phyloP scores from a whole-genome alignment of 2,113 vertebrate species.

The Brevimyrus niger region DNA sequence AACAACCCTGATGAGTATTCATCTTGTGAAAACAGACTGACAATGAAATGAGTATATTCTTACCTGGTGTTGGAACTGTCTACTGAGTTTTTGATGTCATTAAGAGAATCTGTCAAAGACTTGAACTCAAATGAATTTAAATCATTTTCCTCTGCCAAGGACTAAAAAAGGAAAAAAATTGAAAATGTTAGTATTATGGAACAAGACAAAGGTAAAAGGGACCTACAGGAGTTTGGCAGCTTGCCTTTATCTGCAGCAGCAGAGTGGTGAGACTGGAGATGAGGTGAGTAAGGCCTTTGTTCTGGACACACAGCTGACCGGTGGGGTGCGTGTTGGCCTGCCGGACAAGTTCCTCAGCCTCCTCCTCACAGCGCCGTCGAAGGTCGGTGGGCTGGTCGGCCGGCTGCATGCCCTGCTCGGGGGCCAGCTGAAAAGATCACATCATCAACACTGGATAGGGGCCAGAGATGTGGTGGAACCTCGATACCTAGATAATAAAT shows the following conservation, averaged over 20 bases:
- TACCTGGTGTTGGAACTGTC: constrained; percentile 95
- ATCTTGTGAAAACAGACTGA: neutral
- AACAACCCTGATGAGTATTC: neutral
- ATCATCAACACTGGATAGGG: neutral
- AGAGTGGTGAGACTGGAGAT: constrained; percentile 88
- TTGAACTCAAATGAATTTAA: constrained; percentile 99
- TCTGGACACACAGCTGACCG: constrained; percentile 75
- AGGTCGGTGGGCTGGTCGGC: constrained; percentile 85
- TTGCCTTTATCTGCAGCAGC: constrained; percentile 93
- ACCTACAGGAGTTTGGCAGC: neutral
- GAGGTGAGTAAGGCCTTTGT: constrained; percentile 76
- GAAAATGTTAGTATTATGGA: neutral
- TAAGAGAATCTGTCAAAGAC: constrained; percentile 92
- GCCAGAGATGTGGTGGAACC: neutral
- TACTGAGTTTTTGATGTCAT: constrained; percentile 95
- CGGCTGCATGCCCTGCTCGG: constrained; percentile 89
- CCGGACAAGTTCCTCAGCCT: constrained; percentile 86
- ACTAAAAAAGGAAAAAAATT: constrained; percentile 57
- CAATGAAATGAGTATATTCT: constrained; percentile 15
- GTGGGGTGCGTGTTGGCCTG: constrained; percentile 66
- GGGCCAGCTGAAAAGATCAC: constrained; percentile 70
- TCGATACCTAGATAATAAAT: neutral
- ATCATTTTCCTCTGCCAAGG: constrained; percentile 92
- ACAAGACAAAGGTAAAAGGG: neutral
- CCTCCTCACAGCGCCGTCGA: constrained; percentile 81